Conservation (phyloP, 2,797 vertebrate genomes). For the Lemur catta region DNA sequence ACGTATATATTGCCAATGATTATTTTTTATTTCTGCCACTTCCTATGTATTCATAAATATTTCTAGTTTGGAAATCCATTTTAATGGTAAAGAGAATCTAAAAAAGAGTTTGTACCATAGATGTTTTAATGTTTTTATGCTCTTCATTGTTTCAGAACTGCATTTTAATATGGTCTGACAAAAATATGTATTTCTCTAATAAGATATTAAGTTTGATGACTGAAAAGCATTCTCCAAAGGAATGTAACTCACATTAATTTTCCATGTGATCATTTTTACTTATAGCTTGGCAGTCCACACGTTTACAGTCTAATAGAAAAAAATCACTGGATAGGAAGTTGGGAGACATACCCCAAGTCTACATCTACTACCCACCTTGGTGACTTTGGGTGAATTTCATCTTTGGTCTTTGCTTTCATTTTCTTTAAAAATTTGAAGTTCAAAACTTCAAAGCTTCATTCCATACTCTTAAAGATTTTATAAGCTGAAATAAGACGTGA, state of each 20-base stretch:
- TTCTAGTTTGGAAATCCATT: conserved; percentile 38
- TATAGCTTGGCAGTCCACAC: not conserved
- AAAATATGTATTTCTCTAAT: not conserved
- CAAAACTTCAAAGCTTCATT: not conserved
- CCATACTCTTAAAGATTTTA: not conserved
- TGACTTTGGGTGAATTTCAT: conserved; percentile 1
- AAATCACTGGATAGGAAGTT: not conserved
- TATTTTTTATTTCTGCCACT: conserved; percentile 4
- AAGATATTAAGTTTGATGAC: not conserved
- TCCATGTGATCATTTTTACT: conserved; percentile 3
- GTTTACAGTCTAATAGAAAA: conserved; percentile 15
- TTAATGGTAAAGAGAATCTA: not conserved
- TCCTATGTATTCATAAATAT: not conserved
- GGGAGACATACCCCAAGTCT: not conserved
- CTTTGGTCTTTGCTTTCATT: conserved; percentile 46
- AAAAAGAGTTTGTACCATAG: not conserved
- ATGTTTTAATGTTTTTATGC: not conserved
- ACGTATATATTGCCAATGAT: not conserved
- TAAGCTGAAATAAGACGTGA: not conserved
- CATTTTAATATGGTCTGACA: conserved; percentile 11
- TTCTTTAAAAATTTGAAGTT: conserved; percentile 42
- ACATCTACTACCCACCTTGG: not conserved
- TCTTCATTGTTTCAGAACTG: not conserved
- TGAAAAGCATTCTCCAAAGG: not conserved
- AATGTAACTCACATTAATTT: not conserved